Conservation (phyloP, 2,113 vertebrate genomes). For the Turdus rufiventris region DNA sequence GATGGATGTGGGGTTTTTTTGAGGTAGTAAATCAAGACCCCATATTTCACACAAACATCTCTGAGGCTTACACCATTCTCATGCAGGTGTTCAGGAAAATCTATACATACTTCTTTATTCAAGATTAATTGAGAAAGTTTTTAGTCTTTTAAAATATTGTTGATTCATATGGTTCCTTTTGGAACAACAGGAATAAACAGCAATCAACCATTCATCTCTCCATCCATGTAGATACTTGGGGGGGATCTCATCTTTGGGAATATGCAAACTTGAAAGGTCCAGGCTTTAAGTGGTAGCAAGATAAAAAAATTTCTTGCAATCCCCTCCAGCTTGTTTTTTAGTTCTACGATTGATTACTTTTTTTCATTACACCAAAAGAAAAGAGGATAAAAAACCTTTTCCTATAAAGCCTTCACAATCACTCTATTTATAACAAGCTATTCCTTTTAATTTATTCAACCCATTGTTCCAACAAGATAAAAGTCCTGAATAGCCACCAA, state of each 20-base stretch:
- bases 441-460: background rate
- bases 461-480: background rate
- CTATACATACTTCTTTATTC: background rate
- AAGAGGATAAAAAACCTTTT: background rate
- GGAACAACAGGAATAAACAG: background rate
- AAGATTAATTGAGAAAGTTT: background rate
- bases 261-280: background rate
- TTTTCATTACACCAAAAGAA: background rate
- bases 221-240: background rate
- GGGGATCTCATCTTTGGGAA: background rate
- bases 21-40: background rate
- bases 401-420: background rate
- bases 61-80: background rate
- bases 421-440: background rate
- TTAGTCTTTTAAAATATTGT: background rate
- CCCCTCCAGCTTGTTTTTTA: background rate
- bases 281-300: background rate
- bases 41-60: accelerated
- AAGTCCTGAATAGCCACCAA: background rate
- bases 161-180: background rate
- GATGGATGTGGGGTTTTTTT: background rate
- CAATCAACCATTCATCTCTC: background rate
- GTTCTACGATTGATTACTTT: background rate
- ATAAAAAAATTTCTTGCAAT: background rate
- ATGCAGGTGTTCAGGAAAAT: background rate